These are phyloP conservation scores for Campoletis raptor DNA, from an alignment of 2,888 invertebrate species.

Conservation along the genomic window DNA sequence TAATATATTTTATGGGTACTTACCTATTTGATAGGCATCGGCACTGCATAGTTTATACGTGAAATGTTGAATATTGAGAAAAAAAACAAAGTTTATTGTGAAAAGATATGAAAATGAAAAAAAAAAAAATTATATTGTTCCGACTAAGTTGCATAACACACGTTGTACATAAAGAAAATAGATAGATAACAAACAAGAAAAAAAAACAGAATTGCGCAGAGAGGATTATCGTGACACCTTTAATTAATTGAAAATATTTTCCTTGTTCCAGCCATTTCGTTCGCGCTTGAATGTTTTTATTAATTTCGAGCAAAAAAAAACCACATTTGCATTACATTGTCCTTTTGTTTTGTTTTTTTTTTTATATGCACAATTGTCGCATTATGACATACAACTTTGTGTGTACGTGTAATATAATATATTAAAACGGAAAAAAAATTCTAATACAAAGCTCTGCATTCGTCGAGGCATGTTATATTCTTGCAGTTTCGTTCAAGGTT, in stretches of 20 bases:
- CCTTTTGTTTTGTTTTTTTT: constrained; percentile 64
- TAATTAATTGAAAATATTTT: constrained; percentile 73
- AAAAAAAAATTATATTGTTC: constrained; percentile 70
- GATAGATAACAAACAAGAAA: constrained; percentile 66
- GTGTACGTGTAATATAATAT: constrained; percentile 49
- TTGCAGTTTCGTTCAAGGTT: constrained; percentile 64
- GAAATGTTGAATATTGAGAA: constrained; percentile 75
- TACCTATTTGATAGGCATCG: constrained; percentile 80
- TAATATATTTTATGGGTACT: constrained; percentile 83
- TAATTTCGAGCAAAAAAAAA: constrained; percentile 52
- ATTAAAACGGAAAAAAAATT: constrained; percentile 26
- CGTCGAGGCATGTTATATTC: constrained; percentile 69
- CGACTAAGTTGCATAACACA: constrained; percentile 74
- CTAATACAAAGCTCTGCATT: constrained; percentile 72
- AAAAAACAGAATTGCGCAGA: constrained; percentile 61
- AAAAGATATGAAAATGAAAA: constrained; percentile 54
- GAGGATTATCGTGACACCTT: constrained; percentile 71
- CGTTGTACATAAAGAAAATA: constrained; percentile 76
- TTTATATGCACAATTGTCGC: constrained; percentile 77
- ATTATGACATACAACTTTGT: constrained; percentile 62
- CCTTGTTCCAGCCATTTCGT: constrained; percentile 72
- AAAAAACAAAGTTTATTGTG: constrained; percentile 70
- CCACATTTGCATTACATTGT: constrained; percentile 58
- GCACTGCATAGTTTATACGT: constrained; percentile 81
- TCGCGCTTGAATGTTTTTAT: constrained; percentile 74